These are phyloP conservation scores for Hydrozoanthus tunicans DNA, from an alignment of 64 coral and sea anemone genomes.

Conservation along the genomic window DNA sequence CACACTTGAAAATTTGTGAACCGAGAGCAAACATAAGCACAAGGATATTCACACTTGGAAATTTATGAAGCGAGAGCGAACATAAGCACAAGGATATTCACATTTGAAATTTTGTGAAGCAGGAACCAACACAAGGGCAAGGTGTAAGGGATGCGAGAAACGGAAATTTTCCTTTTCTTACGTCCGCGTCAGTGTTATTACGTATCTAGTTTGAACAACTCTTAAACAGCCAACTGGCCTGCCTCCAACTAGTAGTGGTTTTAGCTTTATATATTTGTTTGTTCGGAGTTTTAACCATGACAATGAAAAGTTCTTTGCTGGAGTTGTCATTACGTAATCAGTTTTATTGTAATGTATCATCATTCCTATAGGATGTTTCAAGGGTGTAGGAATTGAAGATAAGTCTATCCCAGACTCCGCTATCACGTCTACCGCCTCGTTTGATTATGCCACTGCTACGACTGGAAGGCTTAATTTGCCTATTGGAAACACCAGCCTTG, in stretches of 20 bases:
- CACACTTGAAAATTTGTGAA: too few species aligned
- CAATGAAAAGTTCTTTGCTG: background rate
- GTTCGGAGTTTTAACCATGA: background rate
- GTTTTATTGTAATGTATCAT: background rate
- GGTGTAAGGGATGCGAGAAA: too few species aligned
- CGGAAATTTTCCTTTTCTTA: too few species aligned
- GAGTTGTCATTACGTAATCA: background rate
- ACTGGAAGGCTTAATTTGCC: background rate
- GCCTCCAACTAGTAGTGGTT: background rate
- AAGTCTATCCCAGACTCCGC: background rate
- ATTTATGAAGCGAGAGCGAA: too few species aligned
- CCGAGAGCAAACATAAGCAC: too few species aligned
- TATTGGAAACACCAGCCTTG: background rate
- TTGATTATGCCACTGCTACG: background rate
- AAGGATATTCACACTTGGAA: too few species aligned
- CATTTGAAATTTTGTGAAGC: too few species aligned
- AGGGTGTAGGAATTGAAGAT: constrained; percentile 10
- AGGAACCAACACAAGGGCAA: too few species aligned
- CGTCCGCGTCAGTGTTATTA: background rate
- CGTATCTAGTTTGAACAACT: background rate
- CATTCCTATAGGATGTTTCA: background rate
- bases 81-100: too few species aligned
- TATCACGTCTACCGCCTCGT: background rate
- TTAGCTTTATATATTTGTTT: background rate
- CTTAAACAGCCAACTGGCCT: too few species aligned